Evolutionary conservation across 2,113 vertebrate species (phyloP).

Genomic region (Calyptommatus sinebrachiatus): DNA sequence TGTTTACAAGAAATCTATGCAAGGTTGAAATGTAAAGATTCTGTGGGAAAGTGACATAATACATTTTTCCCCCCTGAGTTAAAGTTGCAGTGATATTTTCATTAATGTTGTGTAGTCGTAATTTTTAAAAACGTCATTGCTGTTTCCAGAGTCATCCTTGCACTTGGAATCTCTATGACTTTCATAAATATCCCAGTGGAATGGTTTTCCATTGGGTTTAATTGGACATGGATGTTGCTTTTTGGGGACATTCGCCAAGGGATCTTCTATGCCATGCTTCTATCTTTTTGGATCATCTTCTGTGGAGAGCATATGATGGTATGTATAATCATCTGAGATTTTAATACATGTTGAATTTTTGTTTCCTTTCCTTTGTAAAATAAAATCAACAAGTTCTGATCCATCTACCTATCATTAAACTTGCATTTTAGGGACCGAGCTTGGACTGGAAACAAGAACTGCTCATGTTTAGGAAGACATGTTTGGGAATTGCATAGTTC

Average conservation of each 20-base stretch:
- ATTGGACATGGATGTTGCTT: conserved; percentile 99
- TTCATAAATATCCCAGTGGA: conserved; percentile 98
- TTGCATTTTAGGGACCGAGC: not conserved
- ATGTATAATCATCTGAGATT: not conserved
- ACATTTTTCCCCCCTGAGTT: not conserved
- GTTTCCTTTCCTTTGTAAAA: not conserved
- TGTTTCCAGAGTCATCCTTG: conserved; percentile 88
- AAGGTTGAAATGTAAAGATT: too few relatives aligned
- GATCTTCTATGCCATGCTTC: conserved; percentile 97
- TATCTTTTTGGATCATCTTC: conserved; percentile 99
- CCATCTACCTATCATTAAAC: not conserved
- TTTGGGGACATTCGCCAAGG: conserved; percentile 97
- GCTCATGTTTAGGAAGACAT: not conserved
- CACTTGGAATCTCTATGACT: conserved; percentile 96
- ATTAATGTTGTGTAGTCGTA: not conserved
- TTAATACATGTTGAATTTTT: too few relatives aligned
- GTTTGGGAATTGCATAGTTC: too few relatives aligned
- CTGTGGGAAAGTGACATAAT: too few relatives aligned
- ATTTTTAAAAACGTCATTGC: conserved; percentile 32
- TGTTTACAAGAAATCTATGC: not conserved
- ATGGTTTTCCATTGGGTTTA: conserved; percentile 96
- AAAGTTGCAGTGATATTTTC: not conserved
- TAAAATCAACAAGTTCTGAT: not conserved
- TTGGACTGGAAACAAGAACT: not conserved
- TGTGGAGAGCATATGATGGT: conserved; percentile 99